Evolutionary conservation across 2,113 vertebrate species (phyloP), one percentile per base, ranked within the genome.

Genomic region (Microtus montanus): DNA sequence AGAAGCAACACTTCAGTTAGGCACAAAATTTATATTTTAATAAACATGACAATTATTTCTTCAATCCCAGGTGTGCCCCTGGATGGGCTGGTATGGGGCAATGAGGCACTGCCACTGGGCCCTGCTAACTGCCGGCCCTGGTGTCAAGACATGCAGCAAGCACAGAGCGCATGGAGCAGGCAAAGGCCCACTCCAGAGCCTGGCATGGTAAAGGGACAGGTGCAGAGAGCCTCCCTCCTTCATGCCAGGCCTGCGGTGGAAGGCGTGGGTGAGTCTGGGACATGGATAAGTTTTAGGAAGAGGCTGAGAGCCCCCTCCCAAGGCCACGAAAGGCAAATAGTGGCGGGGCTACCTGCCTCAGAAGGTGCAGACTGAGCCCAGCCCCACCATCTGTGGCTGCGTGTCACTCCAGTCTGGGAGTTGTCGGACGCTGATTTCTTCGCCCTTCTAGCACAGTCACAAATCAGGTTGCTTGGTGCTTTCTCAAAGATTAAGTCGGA

Each of bases 11-110:
- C 68, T 97, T 97, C 94, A 26, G 41, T 92, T 97, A 96, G 87
- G 58, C 49, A 92, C 90, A 71, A 93, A 96, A 97, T 97, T 97
- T 97, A 97, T 96, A 95, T 95, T 96, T 95, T 97, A 96, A 97
- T 97, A 97, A 95, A 95, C 93, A 79, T 0, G 0, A 74, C 54
- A 94, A 91, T 84, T 92, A 84, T 92, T 96, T 97, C 87, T 92
- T 93, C 90, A 84, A 58, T 93, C 28, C 38, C 49, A 22, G 11
- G 66, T 89, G 61, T 49, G 88, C 93, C 85, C 80, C n/a, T n/a
- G 90, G 82, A 88, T 7, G 33, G 26, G 70, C 44, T 41, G 47
- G 86, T 30, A n/a, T 14, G 35, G 54, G n/a, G 12, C 0, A 0
- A 30, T 0, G 10, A 83, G 68, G 24, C 30, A 38, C 70, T 14